phyloP scores from a whole-genome alignment of 64 coral and sea anemone genomes.

The Montipora efflorescens region DNA sequence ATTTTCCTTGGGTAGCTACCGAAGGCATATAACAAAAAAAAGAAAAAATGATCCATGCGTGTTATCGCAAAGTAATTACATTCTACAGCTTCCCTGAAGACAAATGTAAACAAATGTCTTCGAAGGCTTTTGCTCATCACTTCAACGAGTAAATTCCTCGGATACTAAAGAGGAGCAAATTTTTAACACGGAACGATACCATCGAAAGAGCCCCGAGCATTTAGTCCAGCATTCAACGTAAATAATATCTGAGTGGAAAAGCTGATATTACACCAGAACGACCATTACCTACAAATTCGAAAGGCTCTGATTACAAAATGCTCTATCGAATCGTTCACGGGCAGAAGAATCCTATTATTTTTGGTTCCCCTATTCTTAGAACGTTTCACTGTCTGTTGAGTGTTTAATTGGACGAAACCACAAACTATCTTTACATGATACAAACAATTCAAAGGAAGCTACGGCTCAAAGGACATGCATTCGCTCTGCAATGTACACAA shows the following conservation, averaged over 20 bases:
- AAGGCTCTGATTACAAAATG: background rate
- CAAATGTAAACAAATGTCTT: background rate
- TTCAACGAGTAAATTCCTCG: slow-evolving; percentile 40
- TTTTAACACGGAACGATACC: background rate
- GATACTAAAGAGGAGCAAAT: slow-evolving; percentile 36
- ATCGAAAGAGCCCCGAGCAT: background rate
- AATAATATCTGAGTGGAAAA: background rate
- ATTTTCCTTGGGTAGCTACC: background rate
- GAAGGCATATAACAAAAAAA: background rate
- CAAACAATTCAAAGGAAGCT: slow-evolving; percentile 20
- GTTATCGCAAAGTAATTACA: slow-evolving; percentile 16
- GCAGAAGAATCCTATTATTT: background rate
- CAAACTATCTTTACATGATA: slow-evolving; percentile 18
- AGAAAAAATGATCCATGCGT: background rate
- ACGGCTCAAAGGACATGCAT: background rate
- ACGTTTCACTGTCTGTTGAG: background rate
- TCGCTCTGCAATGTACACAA: background rate
- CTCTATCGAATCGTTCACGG: background rate
- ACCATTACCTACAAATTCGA: background rate
- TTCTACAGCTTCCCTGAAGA: background rate
- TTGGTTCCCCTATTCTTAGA: background rate
- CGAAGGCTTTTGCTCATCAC: background rate
- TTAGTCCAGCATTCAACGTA: background rate
- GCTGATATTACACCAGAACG: background rate
- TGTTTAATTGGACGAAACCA: slow-evolving; percentile 31